Conservation (phyloP, 2,888 invertebrate genomes). For the Prosapia bicincta region DNA sequence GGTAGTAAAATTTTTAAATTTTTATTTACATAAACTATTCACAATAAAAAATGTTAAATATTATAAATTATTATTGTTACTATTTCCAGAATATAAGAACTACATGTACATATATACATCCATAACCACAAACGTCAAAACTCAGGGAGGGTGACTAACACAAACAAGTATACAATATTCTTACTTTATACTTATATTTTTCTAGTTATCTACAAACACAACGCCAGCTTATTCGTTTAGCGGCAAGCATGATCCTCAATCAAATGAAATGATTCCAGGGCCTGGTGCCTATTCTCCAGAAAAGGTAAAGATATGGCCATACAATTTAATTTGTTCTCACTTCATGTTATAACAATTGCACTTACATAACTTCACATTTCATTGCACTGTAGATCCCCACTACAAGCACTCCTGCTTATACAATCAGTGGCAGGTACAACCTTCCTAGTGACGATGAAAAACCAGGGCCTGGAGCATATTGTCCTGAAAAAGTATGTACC, state of each 20-base stretch:
- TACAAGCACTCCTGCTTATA: conserved; percentile 68
- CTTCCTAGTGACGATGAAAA: conserved; percentile 70
- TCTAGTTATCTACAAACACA: conserved; percentile 11
- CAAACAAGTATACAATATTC: no score
- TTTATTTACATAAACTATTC: no score
- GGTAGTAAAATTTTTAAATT: no score
- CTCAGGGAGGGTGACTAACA: no score
- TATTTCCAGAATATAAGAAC: no score
- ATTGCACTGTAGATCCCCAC: conserved; percentile 20
- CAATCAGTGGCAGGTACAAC: conserved; percentile 77
- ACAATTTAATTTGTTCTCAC: no score
- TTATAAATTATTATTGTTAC: no score
- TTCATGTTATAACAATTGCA: not conserved
- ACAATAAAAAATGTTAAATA: no score
- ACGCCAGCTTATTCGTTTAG: conserved; percentile 14
- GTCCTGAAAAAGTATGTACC: conserved; percentile 87
- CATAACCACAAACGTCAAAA: no score
- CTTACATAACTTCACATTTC: not conserved
- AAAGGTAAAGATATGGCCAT: conserved; percentile 8
- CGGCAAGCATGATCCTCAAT: conserved; percentile 14
- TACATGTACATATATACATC: no score
- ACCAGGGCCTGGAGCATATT: conserved; percentile 91
- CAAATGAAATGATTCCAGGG: conserved; percentile 10
- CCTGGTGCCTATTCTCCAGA: conserved; percentile 19
- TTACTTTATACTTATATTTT: no score